Percentiles rank a stretch among this genome's conserved stretches.
phyloP scores from a whole-genome alignment of 2,888 invertebrate species.

The Lasioglossum vierecki region DNA sequence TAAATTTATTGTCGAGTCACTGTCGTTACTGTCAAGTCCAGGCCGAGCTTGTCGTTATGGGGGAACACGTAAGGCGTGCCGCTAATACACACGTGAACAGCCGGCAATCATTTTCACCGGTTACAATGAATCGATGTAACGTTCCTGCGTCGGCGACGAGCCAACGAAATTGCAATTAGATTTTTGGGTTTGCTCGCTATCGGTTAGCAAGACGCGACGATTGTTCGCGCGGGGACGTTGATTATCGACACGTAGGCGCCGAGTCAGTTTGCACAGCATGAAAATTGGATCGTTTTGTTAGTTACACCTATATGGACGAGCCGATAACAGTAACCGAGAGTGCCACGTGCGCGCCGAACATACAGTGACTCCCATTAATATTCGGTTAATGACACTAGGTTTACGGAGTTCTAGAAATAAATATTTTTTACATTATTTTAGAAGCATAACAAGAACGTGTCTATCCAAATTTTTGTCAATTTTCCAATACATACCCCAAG shows the following conservation, averaged over 20 bases:
- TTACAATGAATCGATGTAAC: conserved; percentile 31
- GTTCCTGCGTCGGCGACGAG: neutral
- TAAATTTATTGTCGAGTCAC: conserved; percentile 56
- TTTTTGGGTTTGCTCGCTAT: neutral
- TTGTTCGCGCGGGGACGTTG: conserved; percentile 1
- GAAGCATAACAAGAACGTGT: too few species aligned
- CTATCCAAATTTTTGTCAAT: too few species aligned
- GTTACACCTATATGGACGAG: neutral
- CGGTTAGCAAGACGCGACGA: neutral
- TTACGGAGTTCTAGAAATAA: too few species aligned
- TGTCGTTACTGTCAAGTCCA: conserved; percentile 40
- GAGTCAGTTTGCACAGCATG: conserved; percentile 9
- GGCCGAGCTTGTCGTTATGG: conserved; percentile 14
- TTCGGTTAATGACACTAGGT: too few species aligned
- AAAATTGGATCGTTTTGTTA: conserved; percentile 20
- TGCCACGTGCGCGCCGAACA: neutral
- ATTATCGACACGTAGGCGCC: neutral
- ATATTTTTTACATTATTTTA: too few species aligned
- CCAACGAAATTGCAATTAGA: conserved; percentile 13
- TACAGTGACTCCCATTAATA: too few species aligned
- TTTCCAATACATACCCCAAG: too few species aligned
- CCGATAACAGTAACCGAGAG: neutral
- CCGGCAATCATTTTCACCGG: conserved; percentile 39
- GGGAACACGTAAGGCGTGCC: conserved; percentile 37
- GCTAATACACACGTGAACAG: conserved; percentile 50